Percentiles rank a stretch among this genome's conserved stretches.
These are phyloP conservation scores for Laticauda laticaudata DNA, from an alignment of 2,113 vertebrate genomes.

Conservation along the genomic window DNA sequence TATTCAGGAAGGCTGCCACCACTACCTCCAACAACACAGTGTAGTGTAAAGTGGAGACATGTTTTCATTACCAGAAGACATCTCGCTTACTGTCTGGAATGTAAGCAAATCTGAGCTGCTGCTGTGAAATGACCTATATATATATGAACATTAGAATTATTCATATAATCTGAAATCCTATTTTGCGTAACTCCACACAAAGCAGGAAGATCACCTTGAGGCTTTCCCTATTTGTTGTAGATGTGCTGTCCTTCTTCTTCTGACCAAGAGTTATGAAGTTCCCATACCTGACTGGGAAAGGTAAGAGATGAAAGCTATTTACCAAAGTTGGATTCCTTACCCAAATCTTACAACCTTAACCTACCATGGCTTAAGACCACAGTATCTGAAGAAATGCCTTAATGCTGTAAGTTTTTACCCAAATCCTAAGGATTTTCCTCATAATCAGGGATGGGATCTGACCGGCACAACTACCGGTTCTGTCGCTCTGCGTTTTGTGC, in stretches of 20 bases:
- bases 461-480: too few species aligned
- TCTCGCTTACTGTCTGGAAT: neutral
- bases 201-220: slow-evolving; percentile 23
- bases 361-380: neutral
- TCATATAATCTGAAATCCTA: neutral
- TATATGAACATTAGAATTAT: neutral
- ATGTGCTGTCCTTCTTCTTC: neutral
- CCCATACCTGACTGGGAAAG: neutral
- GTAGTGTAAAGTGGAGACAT: neutral
- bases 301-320: slow-evolving; percentile 17
- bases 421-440: neutral
- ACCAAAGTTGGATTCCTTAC: neutral
- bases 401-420: neutral
- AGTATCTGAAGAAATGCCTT: neutral
- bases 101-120: neutral
- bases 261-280: neutral
- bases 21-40: neutral
- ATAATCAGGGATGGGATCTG: neutral
- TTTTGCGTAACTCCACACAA: neutral
- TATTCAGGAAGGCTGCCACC: neutral
- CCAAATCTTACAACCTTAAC: neutral
- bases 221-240: neutral
- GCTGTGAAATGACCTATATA: neutral
- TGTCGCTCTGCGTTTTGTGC: too few species aligned
- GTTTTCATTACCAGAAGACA: slow-evolving; percentile 5